Evolutionary conservation across 1,140 invertebrate species (phyloP).

Genomic region (Pseudomyrmex dendroicus): DNA sequence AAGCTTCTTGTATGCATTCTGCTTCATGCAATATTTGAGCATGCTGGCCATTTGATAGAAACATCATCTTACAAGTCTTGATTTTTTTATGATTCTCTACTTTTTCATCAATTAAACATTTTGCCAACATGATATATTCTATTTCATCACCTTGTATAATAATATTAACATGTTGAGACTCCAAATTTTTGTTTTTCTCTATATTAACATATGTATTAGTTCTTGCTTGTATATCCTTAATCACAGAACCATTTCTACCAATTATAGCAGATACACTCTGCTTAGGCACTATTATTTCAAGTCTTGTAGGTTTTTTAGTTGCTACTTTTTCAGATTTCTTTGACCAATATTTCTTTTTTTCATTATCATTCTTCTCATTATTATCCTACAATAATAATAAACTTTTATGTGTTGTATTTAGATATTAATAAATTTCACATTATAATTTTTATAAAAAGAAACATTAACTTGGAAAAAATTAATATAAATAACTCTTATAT

Average conservation of each 20-base stretch:
- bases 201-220: conserved; percentile 88
- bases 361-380: conserved; percentile 67
- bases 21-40: background rate
- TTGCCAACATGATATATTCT: conserved; percentile 88
- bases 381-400: conserved; percentile 58
- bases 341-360: conserved; percentile 25
- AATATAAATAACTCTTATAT: conserved; percentile 16
- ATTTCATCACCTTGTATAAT: conserved; percentile 87
- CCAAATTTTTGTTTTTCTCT: conserved; percentile 78
- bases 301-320: conserved; percentile 47
- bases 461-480: background rate
- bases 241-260: conserved; percentile 88
- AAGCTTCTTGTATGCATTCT: background rate
- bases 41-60: background rate
- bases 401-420: too few relatives aligned
- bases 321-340: background rate
- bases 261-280: conserved; percentile 84
- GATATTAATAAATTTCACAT: too few relatives aligned
- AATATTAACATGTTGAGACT: conserved; percentile 84
- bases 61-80: background rate
- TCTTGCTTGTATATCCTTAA: conserved; percentile 90
- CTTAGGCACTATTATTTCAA: conserved; percentile 80
- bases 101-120: conserved; percentile 84
- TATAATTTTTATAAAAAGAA: too few relatives aligned
- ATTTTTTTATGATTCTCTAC: background rate